These are phyloP conservation scores for Aradophagus sp. DNA, from an alignment of 1,140 invertebrate species.

Conservation along the genomic window DNA sequence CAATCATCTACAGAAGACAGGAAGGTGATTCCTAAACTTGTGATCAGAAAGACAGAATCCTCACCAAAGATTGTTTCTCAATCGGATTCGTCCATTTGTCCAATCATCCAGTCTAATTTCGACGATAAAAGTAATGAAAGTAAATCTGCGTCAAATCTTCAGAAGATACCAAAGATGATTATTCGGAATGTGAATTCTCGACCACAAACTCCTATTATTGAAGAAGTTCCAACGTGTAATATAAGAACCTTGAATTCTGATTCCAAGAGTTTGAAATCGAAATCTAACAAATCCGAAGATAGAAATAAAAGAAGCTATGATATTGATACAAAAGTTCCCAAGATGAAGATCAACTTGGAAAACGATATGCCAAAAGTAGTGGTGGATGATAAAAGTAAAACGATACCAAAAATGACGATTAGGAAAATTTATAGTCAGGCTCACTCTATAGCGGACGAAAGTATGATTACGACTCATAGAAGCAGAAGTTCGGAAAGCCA, in stretches of 20 bases:
- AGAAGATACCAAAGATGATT: slow-evolving; percentile 74
- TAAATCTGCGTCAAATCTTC: slow-evolving; percentile 24
- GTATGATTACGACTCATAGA: no score
- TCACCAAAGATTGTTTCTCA: slow-evolving; percentile 50
- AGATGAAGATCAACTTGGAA: slow-evolving; percentile 72
- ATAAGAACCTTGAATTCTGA: slow-evolving; percentile 38
- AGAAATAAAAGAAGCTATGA: slow-evolving; percentile 37
- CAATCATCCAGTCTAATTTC: no score
- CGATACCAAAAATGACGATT: slow-evolving; percentile 66
- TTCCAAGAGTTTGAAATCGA: slow-evolving; percentile 49
- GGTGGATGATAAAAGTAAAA: slow-evolving; percentile 57
- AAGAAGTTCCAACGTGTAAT: slow-evolving; percentile 56
- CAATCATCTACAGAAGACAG: slow-evolving; percentile 11
- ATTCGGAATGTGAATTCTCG: slow-evolving; percentile 69
- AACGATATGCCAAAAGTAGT: slow-evolving; percentile 65
- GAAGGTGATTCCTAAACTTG: slow-evolving; percentile 65
- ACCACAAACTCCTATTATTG: slow-evolving; percentile 66
- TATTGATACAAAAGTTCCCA: slow-evolving; percentile 64
- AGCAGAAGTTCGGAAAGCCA: slow-evolving; percentile 25
- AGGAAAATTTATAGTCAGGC: slow-evolving; percentile 62
- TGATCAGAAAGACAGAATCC: slow-evolving; percentile 66
- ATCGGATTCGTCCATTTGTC: slow-evolving; percentile 31
- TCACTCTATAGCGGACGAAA: no score
- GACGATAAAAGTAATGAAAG: slow-evolving; percentile 23
- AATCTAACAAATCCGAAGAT: slow-evolving; percentile 53